Percentiles rank a stretch among this genome's conserved stretches.
Evolutionary conservation across 2,113 vertebrate genomes (phyloP).

Genomic region (Emydocephalus ijimae): DNA sequence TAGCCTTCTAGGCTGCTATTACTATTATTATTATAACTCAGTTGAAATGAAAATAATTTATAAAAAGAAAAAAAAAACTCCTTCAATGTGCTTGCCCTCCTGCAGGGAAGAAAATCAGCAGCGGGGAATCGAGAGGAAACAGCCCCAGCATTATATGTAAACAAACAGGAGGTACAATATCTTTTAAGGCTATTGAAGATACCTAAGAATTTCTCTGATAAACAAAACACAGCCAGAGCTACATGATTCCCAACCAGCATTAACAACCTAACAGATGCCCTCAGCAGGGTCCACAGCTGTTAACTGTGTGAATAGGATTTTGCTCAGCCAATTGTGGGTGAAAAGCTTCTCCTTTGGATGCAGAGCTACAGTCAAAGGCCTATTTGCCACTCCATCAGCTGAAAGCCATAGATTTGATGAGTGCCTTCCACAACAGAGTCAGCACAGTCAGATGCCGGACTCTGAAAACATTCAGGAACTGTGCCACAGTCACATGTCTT

Average conservation of each 20-base stretch:
- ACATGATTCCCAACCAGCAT: constrained; percentile 49
- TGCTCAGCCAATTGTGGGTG: constrained; percentile 50
- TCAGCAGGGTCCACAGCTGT: constrained; percentile 64
- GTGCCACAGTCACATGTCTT: accelerated
- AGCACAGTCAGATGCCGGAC: constrained; percentile 25
- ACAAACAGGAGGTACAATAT: constrained; percentile 53
- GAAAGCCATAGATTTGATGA: constrained; percentile 26
- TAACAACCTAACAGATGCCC: constrained; percentile 59
- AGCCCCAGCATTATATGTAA: constrained; percentile 42
- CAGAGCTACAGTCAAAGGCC: constrained; percentile 34
- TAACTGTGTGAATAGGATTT: constrained; percentile 34
- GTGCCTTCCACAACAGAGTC: constrained; percentile 30
- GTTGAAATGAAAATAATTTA: constrained; percentile 52
- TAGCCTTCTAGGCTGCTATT: constrained; percentile 34
- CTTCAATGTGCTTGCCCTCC: constrained; percentile 34
- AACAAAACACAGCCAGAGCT: constrained; percentile 48
- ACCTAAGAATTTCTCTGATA: constrained; percentile 52
- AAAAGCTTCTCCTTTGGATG: constrained; percentile 32
- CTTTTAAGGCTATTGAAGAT: constrained; percentile 48
- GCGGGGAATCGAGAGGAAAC: constrained; percentile 38
- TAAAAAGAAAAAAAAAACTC: constrained; percentile 31
- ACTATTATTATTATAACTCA: constrained; percentile 44
- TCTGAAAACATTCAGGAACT: neutral
- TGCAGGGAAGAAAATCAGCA: constrained; percentile 53
- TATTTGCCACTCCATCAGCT: constrained; percentile 40